Percentiles rank a stretch among this genome's conserved stretches.
Conservation (phyloP, 2,113 vertebrate genomes). For the Malurus elegans region DNA sequence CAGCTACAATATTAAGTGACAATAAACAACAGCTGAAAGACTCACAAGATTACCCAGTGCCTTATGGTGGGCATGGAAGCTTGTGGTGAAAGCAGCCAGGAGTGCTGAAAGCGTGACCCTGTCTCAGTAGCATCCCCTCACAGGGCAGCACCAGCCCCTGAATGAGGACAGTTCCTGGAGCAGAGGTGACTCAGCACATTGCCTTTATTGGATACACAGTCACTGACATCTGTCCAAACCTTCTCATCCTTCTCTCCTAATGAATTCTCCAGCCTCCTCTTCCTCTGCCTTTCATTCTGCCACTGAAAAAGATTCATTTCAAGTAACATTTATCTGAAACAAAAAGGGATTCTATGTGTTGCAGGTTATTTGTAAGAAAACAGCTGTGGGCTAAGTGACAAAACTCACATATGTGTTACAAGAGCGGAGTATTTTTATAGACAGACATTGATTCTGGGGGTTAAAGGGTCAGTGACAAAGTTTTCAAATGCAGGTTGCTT, state of each 20-base stretch:
- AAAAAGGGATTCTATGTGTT: background rate
- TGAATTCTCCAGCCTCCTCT: background rate
- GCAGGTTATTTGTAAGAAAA: background rate
- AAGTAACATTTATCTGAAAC: background rate
- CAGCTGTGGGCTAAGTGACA: background rate
- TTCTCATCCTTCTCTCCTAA: background rate
- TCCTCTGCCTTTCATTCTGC: background rate
- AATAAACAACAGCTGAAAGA: background rate
- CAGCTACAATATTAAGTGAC: background rate
- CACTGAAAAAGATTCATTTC: background rate
- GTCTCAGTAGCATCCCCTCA: background rate
- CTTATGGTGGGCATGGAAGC: background rate
- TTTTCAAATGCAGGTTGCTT: background rate
- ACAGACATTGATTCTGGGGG: background rate
- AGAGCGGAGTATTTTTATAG: background rate
- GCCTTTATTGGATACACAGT: background rate
- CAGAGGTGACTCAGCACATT: background rate
- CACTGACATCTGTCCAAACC: background rate
- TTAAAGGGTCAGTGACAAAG: background rate
- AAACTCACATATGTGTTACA: background rate
- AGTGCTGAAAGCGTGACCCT: background rate
- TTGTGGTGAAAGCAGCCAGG: background rate
- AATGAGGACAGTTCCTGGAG: fast-evolving
- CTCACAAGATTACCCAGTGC: background rate
- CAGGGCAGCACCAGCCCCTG: background rate